phyloP scores from a whole-genome alignment of 2,113 vertebrate species.

The Rhadina sibilatrix region DNA sequence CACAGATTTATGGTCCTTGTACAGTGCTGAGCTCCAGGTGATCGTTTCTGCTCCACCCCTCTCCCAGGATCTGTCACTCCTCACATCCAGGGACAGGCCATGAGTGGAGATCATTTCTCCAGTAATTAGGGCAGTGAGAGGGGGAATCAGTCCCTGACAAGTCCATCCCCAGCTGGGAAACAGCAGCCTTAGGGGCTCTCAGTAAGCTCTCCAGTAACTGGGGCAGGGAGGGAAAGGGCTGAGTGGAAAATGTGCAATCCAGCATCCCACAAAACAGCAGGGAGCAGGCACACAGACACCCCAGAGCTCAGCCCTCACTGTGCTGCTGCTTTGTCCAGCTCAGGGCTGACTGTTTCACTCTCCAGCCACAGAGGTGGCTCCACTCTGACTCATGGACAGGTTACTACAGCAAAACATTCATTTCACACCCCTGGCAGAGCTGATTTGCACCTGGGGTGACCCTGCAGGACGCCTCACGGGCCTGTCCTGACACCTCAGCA shows the following conservation, averaged over 20 bases:
- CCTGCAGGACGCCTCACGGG: background rate
- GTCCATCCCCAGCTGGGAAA: background rate
- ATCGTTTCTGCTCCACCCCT: background rate
- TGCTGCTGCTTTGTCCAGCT: background rate
- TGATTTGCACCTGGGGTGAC: background rate
- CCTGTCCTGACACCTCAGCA: background rate
- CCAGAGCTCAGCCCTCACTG: background rate
- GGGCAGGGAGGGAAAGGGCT: background rate
- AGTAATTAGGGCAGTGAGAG: background rate
- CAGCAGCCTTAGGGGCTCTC: background rate
- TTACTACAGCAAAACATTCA: background rate
- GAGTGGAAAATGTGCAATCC: background rate
- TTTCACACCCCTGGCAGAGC: background rate
- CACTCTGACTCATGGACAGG: background rate
- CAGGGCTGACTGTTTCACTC: background rate
- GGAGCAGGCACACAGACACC: background rate
- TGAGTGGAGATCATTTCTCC: fast-evolving
- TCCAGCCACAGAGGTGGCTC: background rate
- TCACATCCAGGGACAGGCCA: background rate
- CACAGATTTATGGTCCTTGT: fast-evolving
- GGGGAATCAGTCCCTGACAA: background rate
- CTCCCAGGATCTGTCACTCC: background rate
- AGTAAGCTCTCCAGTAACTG: background rate
- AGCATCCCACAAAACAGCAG: fast-evolving
- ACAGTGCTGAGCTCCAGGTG: background rate